phyloP scores from a whole-genome alignment of 2,888 invertebrate species.

The Trissolcus brochymenae region DNA sequence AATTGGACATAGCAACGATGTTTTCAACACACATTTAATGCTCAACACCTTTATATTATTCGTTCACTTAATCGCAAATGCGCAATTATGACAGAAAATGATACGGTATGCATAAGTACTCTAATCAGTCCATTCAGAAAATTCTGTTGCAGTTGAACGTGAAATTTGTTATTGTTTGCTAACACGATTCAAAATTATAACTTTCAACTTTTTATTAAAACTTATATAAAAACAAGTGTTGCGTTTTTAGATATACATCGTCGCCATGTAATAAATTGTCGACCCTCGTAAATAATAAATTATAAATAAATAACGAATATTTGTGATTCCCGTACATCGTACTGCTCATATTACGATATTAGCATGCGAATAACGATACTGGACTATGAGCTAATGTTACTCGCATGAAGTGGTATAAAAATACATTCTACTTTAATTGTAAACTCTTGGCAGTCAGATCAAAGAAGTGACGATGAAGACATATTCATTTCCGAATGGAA shows the following conservation, averaged over 20 bases:
- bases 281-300: too few species aligned
- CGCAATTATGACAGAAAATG: slow-evolving; percentile 16
- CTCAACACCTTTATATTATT: neutral
- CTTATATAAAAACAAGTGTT: too few species aligned
- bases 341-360: too few species aligned
- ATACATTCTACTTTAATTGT: slow-evolving; percentile 21
- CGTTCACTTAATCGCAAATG: slow-evolving; percentile 5
- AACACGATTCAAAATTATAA: too few species aligned
- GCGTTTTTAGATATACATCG: too few species aligned
- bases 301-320: too few species aligned
- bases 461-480: slow-evolving; percentile 11
- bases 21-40: slow-evolving; percentile 28
- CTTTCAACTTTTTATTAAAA: too few species aligned
- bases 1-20: slow-evolving; percentile 29
- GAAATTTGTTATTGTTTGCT: too few species aligned
- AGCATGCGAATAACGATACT: slow-evolving; percentile 10
- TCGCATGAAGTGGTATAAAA: slow-evolving; percentile 16
- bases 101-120: slow-evolving; percentile 9
- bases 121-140: too few species aligned
- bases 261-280: too few species aligned
- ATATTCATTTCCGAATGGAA: slow-evolving; percentile 7
- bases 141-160: too few species aligned
- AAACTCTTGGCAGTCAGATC: slow-evolving; percentile 28
- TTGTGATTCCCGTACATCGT: too few species aligned
- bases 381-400: slow-evolving; percentile 17